These are phyloP conservation scores for Myopa testacea DNA, from an alignment of 2,888 invertebrate species.

Conservation along the genomic window DNA sequence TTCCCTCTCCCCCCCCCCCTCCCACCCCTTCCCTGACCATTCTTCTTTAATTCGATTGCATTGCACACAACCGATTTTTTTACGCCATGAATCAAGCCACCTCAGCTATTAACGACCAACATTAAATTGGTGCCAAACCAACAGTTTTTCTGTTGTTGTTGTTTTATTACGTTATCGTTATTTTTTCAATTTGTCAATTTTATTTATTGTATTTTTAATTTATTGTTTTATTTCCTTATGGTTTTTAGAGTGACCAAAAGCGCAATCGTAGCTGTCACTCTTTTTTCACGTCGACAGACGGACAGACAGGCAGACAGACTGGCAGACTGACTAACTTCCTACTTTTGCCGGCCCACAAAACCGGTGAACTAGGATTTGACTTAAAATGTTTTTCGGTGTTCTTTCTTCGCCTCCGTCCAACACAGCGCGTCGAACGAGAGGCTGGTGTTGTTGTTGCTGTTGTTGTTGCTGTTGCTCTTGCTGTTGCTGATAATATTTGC, in stretches of 20 bases:
- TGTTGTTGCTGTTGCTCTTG: not conserved
- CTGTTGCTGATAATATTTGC: not conserved
- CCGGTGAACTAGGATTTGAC: not conserved
- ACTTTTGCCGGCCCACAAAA: conserved; percentile 3
- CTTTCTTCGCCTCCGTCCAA: conserved; percentile 23
- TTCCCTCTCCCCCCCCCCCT: not conserved
- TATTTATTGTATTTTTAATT: not conserved
- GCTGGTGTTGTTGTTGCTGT: not conserved
- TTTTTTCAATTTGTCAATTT: not conserved
- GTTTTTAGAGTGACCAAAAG: not conserved
- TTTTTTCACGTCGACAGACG: not conserved
- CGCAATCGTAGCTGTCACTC: not conserved
- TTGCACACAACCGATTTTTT: not conserved
- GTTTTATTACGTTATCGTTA: no score
- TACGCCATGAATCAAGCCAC: not conserved
- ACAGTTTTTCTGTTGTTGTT: no score
- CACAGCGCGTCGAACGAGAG: not conserved
- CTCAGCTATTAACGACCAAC: not conserved
- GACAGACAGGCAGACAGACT: not conserved
- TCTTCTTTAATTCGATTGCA: not conserved
- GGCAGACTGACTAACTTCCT: not conserved
- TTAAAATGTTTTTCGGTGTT: conserved; percentile 26
- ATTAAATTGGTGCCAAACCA: not conserved
- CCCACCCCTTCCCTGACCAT: not conserved
- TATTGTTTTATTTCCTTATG: no score